Conservation (phyloP, 2,797 vertebrate species). For the Loriculus beryllinus region DNA sequence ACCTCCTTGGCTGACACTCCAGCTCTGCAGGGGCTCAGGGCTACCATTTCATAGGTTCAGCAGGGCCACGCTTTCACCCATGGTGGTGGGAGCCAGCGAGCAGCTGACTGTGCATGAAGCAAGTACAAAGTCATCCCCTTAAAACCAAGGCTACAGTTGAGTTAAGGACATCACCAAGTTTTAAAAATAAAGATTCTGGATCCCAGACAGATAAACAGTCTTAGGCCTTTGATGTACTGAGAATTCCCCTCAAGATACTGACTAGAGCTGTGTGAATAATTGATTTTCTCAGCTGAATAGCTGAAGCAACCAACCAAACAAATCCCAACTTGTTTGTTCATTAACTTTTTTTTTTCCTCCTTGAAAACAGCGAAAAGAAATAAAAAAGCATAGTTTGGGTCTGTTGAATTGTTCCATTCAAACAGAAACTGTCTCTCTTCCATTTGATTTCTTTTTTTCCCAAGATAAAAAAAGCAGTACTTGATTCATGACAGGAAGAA, state of each 20-base stretch:
- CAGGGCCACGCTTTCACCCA: background rate
- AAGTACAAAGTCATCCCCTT: background rate
- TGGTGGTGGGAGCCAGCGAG: background rate
- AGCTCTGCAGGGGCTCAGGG: fast-evolving
- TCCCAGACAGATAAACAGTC: slow-evolving; percentile 53
- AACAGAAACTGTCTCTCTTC: background rate
- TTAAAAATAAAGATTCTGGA: slow-evolving; percentile 42
- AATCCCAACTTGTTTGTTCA: slow-evolving; percentile 58
- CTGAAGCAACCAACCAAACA: slow-evolving; percentile 53
- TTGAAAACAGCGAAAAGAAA: background rate
- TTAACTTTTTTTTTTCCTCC: background rate
- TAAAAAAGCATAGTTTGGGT: background rate
- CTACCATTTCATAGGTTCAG: fast-evolving
- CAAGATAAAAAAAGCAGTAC: background rate
- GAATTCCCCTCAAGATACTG: slow-evolving; percentile 63
- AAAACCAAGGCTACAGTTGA: slow-evolving; percentile 15
- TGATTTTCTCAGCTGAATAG: slow-evolving; percentile 64
- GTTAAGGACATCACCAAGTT: slow-evolving; percentile 7
- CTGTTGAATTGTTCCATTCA: background rate
- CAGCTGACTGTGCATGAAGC: slow-evolving; percentile 4
- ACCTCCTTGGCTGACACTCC: background rate
- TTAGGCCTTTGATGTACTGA: slow-evolving; percentile 53
- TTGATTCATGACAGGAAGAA: background rate
- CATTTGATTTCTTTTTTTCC: background rate
- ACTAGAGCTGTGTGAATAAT: slow-evolving; percentile 58